phyloP scores from a whole-genome alignment of 2,113 vertebrate genomes.

The Lagopus leucura region DNA sequence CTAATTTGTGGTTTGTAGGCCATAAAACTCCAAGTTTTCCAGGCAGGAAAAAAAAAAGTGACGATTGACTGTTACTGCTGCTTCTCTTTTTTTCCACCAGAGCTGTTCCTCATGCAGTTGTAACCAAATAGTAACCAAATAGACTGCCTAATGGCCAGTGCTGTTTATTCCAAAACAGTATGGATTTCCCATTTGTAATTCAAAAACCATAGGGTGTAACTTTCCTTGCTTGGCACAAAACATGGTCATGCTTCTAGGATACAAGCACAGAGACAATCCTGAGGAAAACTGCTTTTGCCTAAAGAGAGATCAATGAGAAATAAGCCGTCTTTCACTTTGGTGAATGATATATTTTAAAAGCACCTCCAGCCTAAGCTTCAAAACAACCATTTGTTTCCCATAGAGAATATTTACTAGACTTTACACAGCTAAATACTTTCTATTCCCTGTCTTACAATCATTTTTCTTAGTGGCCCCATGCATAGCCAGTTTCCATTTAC shows the following conservation, averaged over 20 bases:
- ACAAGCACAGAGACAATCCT: neutral
- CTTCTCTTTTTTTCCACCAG: slow-evolving; percentile 15
- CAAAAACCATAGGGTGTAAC: slow-evolving; percentile 30
- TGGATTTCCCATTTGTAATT: slow-evolving; percentile 55
- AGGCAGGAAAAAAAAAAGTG: slow-evolving; percentile 23
- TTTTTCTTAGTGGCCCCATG: neutral
- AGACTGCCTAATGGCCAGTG: neutral
- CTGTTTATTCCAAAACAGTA: slow-evolving; percentile 39
- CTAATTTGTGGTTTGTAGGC: slow-evolving; percentile 38
- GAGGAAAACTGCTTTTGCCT: neutral
- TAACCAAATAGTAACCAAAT: slow-evolving; percentile 45
- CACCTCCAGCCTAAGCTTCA: neutral
- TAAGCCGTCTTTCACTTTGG: neutral
- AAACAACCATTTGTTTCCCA: neutral
- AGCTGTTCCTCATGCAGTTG: slow-evolving; percentile 44
- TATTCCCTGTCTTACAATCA: neutral
- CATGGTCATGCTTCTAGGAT: neutral
- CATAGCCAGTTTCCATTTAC: neutral
- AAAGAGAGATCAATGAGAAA: neutral
- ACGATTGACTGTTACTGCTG: slow-evolving; percentile 53
- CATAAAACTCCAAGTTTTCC: slow-evolving; percentile 57
- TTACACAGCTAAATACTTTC: neutral
- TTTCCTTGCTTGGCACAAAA: slow-evolving; percentile 11
- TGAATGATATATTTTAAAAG: neutral
- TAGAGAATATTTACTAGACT: neutral